Evolutionary conservation across 2,797 vertebrate genomes (phyloP).

Genomic region (Tapera naevia): DNA sequence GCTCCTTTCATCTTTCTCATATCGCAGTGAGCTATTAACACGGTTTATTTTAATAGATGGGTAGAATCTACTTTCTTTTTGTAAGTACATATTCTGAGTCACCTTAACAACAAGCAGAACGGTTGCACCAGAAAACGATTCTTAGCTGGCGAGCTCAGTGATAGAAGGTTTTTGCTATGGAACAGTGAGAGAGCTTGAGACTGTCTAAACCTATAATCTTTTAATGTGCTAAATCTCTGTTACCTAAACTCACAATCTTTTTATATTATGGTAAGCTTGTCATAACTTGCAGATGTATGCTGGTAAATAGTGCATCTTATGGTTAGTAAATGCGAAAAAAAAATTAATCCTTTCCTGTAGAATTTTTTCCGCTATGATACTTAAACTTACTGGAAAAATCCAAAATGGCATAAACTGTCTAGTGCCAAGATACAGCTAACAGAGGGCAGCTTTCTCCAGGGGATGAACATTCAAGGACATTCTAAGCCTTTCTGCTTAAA

Average conservation of each 20-base stretch:
- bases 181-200: neutral
- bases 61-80: neutral
- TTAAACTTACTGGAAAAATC: conserved; percentile 15
- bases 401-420: neutral
- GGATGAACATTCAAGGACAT: conserved; percentile 1
- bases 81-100: neutral
- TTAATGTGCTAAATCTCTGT: conserved; percentile 14
- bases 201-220: conserved; percentile 30
- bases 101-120: neutral
- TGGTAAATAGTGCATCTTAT: conserved; percentile 21
- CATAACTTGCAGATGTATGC: conserved; percentile 15
- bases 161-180: conserved; percentile 6
- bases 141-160: neutral
- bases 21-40: neutral
- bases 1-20: neutral
- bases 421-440: neutral
- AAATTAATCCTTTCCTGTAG: neutral
- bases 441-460: neutral
- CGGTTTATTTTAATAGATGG: neutral
- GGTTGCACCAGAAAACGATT: neutral
- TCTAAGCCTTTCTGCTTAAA: conserved; percentile 6
- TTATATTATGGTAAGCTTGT: conserved; percentile 1
- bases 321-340: neutral
- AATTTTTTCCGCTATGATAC: neutral
- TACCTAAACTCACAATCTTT: neutral